Base-by-base conservation (phyloP, 2,888 invertebrate species). In the Melanchra persicariae region DNA sequence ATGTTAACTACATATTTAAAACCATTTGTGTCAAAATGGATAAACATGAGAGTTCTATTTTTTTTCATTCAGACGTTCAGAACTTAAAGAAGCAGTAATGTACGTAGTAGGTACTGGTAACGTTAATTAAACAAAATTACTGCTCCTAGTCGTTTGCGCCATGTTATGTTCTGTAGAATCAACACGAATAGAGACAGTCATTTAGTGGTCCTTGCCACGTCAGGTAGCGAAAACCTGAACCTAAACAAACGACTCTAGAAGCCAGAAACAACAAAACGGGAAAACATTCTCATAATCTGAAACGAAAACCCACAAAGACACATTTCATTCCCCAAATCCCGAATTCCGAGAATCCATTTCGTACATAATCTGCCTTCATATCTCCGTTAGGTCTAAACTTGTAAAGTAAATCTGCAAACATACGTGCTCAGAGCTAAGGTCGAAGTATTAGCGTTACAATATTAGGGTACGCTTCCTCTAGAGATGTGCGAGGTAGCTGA, bases 381-480 rank as follows among this genome's bases (percentile, higher is more conserved):
- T 76, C 58, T 60, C 74, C 51, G 75, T 80, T 82, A 83, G 82
- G 85, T 80, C 79, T 72, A 73, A 85, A 81, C 67, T 82, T 83
- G 63, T 74, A 67, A 77, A 81, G 85, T 78, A 77, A 77, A 80
- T 84, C 77, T 77, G 62, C 79, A 83, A 84, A 84, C 80, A 84
- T 75, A 86, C 85, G 85, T 86, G 85, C 79, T 72, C 58, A 37
- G 26, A 47, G 45, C 47, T 74, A 83, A 86, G 83, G 85, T 83
- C 71, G 74, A 58, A 64, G 85, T 78, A 83, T 85, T 85, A 86
- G 49, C 62, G 75, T 57, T 70, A 54, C 54, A 54, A 9, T 34
- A 37, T 57, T 22, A 37, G 57, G 57, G 57, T 37, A 0, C 3
- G 37, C 8, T 37, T 22, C 19, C 17, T 17, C 10, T n/a, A 22